phyloP scores from a whole-genome alignment of 2,797 vertebrate species.

The Podargus strigoides region DNA sequence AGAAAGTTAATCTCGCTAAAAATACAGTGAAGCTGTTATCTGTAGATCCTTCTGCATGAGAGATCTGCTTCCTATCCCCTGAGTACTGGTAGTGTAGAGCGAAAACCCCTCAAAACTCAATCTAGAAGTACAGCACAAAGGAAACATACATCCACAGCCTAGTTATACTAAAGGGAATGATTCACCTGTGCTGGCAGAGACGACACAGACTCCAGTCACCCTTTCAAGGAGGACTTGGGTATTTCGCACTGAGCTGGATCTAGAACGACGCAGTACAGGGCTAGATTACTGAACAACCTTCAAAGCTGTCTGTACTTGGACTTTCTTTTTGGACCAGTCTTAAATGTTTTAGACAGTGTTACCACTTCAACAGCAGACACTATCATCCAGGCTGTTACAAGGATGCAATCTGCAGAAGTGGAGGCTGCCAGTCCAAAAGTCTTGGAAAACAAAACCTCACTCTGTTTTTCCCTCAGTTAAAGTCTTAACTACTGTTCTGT shows the following conservation, averaged over 20 bases:
- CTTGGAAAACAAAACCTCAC: not conserved
- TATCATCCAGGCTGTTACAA: not conserved
- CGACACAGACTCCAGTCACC: not conserved
- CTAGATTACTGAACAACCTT: not conserved
- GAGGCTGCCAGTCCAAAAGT: not conserved
- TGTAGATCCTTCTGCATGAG: not conserved
- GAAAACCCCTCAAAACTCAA: rapidly evolving
- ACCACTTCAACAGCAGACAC: not conserved
- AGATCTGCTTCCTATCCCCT: not conserved
- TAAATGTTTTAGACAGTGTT: not conserved
- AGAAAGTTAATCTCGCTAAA: not conserved
- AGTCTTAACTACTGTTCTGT: not conserved
- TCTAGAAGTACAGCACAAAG: not conserved
- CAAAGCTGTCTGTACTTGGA: not conserved
- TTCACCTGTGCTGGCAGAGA: not conserved
- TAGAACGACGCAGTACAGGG: not conserved
- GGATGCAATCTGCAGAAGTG: not conserved
- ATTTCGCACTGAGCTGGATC: not conserved
- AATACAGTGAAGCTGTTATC: not conserved
- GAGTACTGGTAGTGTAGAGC: not conserved
- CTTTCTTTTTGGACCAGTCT: not conserved
- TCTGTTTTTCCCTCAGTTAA: not conserved
- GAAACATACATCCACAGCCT: rapidly evolving
- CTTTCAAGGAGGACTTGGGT: not conserved
- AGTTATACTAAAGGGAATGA: not conserved